phyloP scores from a whole-genome alignment of 2,113 vertebrate species.

The Corythoichthys intestinalis region DNA sequence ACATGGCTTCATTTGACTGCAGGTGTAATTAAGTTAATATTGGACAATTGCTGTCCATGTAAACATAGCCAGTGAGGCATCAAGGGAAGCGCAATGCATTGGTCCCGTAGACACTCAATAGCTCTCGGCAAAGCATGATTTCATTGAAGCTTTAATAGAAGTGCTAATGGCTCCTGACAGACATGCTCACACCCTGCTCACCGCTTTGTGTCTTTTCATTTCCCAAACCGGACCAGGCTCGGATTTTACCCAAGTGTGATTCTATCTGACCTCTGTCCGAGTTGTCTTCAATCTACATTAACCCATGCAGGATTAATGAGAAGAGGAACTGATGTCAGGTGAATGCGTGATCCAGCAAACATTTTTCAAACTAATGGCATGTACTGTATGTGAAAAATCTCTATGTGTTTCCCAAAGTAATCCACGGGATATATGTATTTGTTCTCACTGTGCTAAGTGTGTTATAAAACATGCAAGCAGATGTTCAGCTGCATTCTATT shows the following conservation, averaged over 20 bases:
- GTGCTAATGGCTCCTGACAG: constrained; percentile 67
- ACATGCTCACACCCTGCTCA: constrained; percentile 44
- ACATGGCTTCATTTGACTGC: background rate
- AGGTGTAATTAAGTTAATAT: constrained; percentile 13
- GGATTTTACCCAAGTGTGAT: constrained; percentile 56
- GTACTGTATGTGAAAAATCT: constrained; percentile 16
- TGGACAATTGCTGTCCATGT: constrained; percentile 12
- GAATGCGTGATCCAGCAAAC: no score
- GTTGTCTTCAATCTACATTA: constrained; percentile 60
- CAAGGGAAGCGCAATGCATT: background rate
- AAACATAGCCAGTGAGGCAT: constrained; percentile 33
- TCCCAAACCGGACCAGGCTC: constrained; percentile 26
- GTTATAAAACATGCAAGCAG: constrained; percentile 41
- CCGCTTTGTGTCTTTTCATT: constrained; percentile 45
- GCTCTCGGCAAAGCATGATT: constrained; percentile 62
- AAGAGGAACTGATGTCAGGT: constrained; percentile 33
- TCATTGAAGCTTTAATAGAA: constrained; percentile 67
- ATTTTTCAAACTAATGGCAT: constrained; percentile 11
- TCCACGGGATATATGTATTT: constrained; percentile 22
- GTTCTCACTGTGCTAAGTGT: constrained; percentile 31
- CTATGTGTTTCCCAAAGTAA: constrained; percentile 16
- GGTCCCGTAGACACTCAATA: constrained; percentile 48
- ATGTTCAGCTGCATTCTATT: constrained; percentile 33
- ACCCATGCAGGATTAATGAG: constrained; percentile 50
- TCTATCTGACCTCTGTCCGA: constrained; percentile 63